phyloP scores from a whole-genome alignment of 2,888 invertebrate genomes.

The Trachelus troglodyta region DNA sequence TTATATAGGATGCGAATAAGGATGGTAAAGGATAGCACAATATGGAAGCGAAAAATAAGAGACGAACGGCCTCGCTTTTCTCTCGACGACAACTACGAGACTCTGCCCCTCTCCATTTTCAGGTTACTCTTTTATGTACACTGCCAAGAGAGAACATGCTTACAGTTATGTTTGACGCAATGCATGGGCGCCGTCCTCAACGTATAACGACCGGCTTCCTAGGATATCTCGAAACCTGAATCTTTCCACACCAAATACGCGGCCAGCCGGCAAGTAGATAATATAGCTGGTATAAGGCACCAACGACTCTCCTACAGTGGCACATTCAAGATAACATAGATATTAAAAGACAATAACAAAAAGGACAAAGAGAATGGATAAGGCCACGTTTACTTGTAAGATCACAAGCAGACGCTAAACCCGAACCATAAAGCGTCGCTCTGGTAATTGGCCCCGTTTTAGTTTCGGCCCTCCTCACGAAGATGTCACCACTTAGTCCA shows the following conservation, averaged over 20 bases:
- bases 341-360: neutral
- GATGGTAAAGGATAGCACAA: neutral
- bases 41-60: neutral
- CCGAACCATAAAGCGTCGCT: neutral
- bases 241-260: constrained; percentile 37
- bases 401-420: neutral
- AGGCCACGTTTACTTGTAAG: neutral
- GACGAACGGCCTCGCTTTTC: constrained; percentile 1
- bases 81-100: neutral
- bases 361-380: neutral
- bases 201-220: constrained; percentile 9
- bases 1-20: neutral
- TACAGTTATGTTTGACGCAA: constrained; percentile 41
- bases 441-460: neutral
- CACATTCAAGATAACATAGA: neutral
- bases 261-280: neutral
- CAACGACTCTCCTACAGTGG: neutral
- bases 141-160: constrained; percentile 6
- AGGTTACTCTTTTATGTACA: constrained; percentile 8
- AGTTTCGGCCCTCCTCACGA: neutral
- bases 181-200: constrained; percentile 10
- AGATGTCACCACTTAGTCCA: neutral
- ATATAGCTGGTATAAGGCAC: neutral
- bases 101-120: neutral
- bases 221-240: constrained; percentile 32